Conservation (phyloP, 2,888 invertebrate genomes). For the Eristalis intricaria region DNA sequence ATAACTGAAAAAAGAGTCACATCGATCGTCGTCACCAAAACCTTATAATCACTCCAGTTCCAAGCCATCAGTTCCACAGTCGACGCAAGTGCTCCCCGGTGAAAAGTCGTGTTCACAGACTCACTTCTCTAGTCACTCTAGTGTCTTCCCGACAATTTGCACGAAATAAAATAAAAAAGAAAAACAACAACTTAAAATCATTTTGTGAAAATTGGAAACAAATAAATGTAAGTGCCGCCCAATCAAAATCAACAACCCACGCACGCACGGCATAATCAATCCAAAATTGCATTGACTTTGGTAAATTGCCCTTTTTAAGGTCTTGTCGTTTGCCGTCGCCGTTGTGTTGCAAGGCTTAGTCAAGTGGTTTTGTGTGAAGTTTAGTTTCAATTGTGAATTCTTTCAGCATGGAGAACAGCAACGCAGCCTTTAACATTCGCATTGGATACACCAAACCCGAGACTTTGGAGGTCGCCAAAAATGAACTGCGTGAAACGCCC, state of each 20-base stretch:
- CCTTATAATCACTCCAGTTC: constrained; percentile 64
- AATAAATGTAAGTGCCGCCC: constrained; percentile 48
- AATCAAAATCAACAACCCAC: constrained; percentile 16
- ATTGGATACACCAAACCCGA: constrained; percentile 84
- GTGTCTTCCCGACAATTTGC: not conserved
- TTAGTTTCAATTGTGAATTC: constrained; percentile 6
- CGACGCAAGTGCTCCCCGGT: constrained; percentile 49
- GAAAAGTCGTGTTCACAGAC: constrained; percentile 48
- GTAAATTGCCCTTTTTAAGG: constrained; percentile 6
- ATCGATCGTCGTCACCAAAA: constrained; percentile 36
- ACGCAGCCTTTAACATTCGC: constrained; percentile 84
- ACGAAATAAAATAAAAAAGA: not conserved
- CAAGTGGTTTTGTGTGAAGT: not conserved
- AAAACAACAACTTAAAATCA: constrained; percentile 2
- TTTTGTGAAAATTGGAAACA: constrained; percentile 20
- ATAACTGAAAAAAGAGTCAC: constrained; percentile 43
- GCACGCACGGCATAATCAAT: constrained; percentile 33
- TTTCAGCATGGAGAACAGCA: constrained; percentile 77
- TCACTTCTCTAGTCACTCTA: not conserved
- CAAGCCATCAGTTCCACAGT: constrained; percentile 47
- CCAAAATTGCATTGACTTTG: constrained; percentile 28
- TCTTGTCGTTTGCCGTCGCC: not conserved
- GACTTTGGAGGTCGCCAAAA: constrained; percentile 84
- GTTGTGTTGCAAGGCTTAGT: constrained; percentile 3
- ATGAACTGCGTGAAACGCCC: constrained; percentile 87